Conservation (phyloP, 2,113 vertebrate genomes). For the Oncorhynchus kisutch region DNA sequence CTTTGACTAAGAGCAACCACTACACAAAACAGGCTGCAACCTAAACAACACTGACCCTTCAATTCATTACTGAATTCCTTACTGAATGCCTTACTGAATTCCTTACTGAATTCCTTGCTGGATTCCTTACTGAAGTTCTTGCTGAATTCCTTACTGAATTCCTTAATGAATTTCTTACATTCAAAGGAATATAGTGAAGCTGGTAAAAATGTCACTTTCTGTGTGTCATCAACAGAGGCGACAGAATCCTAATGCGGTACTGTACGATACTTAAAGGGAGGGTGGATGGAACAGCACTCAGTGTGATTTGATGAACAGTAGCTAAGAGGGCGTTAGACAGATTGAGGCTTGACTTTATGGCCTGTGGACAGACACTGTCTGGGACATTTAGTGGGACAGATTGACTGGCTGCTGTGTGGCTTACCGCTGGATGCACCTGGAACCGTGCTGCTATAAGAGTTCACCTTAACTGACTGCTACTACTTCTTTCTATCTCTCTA, state of each 20-base stretch:
- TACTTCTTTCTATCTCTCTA: neutral
- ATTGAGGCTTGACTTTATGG: constrained; percentile 15
- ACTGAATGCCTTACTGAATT: neutral
- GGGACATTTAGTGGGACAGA: neutral
- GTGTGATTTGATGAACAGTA: neutral
- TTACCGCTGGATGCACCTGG: neutral
- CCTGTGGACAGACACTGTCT: constrained; percentile 1
- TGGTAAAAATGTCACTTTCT: neutral
- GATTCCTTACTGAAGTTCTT: neutral
- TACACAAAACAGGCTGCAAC: neutral
- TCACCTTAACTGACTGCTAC: neutral
- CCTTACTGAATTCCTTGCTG: no score
- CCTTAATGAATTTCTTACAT: no score
- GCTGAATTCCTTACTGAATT: no score
- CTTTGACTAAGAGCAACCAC: neutral
- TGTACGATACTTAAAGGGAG: neutral
- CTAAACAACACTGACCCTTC: neutral
- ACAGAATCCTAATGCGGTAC: neutral
- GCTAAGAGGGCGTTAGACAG: neutral
- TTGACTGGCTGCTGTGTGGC: neutral
- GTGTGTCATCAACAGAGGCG: neutral
- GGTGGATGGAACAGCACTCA: neutral
- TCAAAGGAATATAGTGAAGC: neutral
- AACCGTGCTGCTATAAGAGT: neutral
- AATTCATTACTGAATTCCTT: neutral